Conservation (phyloP, 2,113 vertebrate species). For the Tragelaphus strepsiceros region DNA sequence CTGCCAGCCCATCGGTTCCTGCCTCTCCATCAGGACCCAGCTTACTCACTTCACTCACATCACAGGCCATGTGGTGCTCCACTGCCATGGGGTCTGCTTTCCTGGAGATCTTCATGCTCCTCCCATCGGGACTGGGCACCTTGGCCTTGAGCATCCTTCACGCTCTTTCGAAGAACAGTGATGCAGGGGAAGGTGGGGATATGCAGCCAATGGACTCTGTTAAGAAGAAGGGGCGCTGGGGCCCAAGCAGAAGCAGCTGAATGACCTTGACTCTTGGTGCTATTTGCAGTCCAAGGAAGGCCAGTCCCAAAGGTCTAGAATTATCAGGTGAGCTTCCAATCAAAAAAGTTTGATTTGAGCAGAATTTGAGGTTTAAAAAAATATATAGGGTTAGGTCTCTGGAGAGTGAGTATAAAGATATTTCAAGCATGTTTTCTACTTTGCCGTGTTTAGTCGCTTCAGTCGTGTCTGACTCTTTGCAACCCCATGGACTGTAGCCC, state of each 20-base stretch:
- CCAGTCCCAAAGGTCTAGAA: not conserved
- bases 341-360: not conserved
- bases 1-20: not conserved
- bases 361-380: not conserved
- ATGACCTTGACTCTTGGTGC: fast-evolving
- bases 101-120: not conserved
- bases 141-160: not conserved
- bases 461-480: not conserved
- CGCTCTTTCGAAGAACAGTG: fast-evolving
- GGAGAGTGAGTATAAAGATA: not conserved
- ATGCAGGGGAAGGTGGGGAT: not conserved
- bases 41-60: fast-evolving
- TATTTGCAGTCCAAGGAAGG: not conserved
- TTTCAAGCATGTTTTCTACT: not conserved
- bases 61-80: not conserved
- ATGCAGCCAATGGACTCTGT: fast-evolving
- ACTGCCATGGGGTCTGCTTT: fast-evolving
- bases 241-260: fast-evolving
- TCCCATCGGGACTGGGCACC: fast-evolving
- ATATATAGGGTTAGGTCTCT: too few relatives aligned
- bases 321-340: not conserved
- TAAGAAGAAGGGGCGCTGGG: not conserved
- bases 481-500: not conserved
- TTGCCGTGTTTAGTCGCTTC: fast-evolving
- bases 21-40: not conserved